Conservation (phyloP, 2,797 vertebrate genomes). For the Garrulus glandarius region DNA sequence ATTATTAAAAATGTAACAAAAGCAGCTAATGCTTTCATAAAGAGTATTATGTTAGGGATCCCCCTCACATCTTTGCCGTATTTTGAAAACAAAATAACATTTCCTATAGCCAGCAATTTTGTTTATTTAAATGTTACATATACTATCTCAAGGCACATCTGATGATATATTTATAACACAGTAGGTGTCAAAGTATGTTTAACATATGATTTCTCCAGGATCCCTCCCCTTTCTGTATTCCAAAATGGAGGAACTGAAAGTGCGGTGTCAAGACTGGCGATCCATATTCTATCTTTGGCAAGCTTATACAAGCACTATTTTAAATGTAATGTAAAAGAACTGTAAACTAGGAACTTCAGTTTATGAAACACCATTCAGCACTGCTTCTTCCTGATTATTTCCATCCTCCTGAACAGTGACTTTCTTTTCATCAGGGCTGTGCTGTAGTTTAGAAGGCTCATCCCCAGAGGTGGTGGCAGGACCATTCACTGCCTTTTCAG, state of each 20-base stretch:
- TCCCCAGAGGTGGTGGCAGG: slow-evolving; percentile 78
- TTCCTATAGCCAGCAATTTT: slow-evolving; percentile 92
- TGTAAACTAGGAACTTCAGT: slow-evolving; percentile 85
- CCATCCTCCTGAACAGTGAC: slow-evolving; percentile 79
- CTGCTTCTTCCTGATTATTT: slow-evolving; percentile 82
- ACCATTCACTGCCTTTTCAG: slow-evolving; percentile 84
- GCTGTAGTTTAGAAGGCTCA: slow-evolving; percentile 74
- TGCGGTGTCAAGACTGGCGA: slow-evolving; percentile 90
- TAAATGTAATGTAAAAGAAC: slow-evolving; percentile 89
- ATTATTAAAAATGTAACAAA: slow-evolving; percentile 96
- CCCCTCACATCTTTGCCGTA: slow-evolving; percentile 79
- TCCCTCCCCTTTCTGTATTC: slow-evolving; percentile 86
- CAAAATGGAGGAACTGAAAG: slow-evolving; percentile 89
- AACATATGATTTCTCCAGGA: slow-evolving; percentile 84
- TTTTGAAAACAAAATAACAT: slow-evolving; percentile 87
- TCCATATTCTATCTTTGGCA: slow-evolving; percentile 99
- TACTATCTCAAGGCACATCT: slow-evolving; percentile 99
- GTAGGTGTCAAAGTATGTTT: slow-evolving; percentile 86
- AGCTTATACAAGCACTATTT: slow-evolving; percentile 98
- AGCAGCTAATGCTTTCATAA: slow-evolving; percentile 96
- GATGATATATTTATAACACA: slow-evolving; percentile 92
- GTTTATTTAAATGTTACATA: slow-evolving; percentile 91
- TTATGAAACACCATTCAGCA: slow-evolving; percentile 95
- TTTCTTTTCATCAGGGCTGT: slow-evolving; percentile 81
- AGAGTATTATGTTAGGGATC: slow-evolving; percentile 86